Evolutionary conservation across 2,797 vertebrate species (phyloP).

Genomic region (Acanthiza pusilla): DNA sequence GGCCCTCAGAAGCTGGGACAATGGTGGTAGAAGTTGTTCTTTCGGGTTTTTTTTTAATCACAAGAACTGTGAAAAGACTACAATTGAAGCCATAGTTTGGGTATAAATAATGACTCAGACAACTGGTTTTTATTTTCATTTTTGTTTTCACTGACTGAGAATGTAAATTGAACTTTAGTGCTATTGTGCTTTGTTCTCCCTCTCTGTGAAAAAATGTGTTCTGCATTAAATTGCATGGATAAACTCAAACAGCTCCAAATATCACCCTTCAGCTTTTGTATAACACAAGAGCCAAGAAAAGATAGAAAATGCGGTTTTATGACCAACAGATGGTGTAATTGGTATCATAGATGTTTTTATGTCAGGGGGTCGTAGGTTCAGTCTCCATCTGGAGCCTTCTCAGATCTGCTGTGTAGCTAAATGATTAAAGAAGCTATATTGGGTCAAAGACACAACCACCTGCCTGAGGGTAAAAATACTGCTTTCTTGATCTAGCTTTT

Average conservation of each 20-base stretch:
- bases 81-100: constrained; percentile 35
- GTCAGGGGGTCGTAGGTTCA: constrained; percentile 72
- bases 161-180: constrained; percentile 77
- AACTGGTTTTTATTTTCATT: constrained; percentile 79
- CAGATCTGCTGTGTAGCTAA: constrained; percentile 58
- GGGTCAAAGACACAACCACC: constrained; percentile 61
- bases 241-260: constrained; percentile 71
- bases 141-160: constrained; percentile 78
- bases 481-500: constrained; percentile 6
- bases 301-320: constrained; percentile 75
- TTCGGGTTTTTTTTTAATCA: background rate
- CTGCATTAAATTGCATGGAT: constrained; percentile 74
- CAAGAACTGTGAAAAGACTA: constrained; percentile 22
- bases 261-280: constrained; percentile 72
- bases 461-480: constrained; percentile 21
- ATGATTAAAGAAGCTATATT: constrained; percentile 62
- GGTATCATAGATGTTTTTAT: constrained; percentile 77
- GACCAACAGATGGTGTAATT: constrained; percentile 78
- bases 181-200: constrained; percentile 80
- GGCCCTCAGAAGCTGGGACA: background rate
- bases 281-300: constrained; percentile 70
- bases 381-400: constrained; percentile 73
- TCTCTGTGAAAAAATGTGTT: constrained; percentile 76
- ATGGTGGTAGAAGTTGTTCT: background rate
- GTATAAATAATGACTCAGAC: constrained; percentile 67